Conservation (phyloP, 2,113 vertebrate species). For the Psephotus haematonotus region DNA sequence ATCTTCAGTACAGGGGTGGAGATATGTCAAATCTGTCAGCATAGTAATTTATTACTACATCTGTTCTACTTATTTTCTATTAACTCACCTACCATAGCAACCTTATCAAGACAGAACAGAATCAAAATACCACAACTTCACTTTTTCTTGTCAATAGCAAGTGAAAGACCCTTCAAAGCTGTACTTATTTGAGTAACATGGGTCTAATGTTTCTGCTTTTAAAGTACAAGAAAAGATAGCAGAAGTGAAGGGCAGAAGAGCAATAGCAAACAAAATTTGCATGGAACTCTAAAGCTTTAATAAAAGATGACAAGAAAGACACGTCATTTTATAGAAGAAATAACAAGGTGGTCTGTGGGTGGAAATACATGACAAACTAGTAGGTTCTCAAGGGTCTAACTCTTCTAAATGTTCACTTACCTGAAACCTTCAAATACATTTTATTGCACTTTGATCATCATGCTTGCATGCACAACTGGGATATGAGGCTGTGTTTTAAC, state of each 20-base stretch:
- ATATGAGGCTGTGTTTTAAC: neutral
- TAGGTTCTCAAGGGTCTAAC: neutral
- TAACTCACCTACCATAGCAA: constrained; percentile 16
- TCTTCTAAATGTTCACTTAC: neutral
- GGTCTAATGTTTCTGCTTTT: neutral
- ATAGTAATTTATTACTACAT: constrained; percentile 17
- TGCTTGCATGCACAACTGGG: neutral
- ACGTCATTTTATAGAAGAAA: neutral
- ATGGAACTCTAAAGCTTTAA: neutral
- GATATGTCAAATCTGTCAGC: neutral
- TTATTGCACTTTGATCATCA: neutral
- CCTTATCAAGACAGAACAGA: neutral
- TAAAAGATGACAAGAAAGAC: neutral
- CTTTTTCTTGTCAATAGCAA: neutral
- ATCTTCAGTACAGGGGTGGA: constrained; percentile 37
- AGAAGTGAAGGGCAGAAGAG: neutral
- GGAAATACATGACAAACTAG: neutral
- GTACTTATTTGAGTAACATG: neutral
- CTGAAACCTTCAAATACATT: neutral
- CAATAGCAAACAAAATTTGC: neutral
- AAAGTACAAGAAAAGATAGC: neutral
- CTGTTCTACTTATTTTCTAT: constrained; percentile 20
- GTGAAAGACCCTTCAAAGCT: neutral
- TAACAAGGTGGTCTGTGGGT: neutral
- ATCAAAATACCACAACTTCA: neutral